Conservation (phyloP, 2,888 invertebrate genomes). For the Pegoplata infirma region DNA sequence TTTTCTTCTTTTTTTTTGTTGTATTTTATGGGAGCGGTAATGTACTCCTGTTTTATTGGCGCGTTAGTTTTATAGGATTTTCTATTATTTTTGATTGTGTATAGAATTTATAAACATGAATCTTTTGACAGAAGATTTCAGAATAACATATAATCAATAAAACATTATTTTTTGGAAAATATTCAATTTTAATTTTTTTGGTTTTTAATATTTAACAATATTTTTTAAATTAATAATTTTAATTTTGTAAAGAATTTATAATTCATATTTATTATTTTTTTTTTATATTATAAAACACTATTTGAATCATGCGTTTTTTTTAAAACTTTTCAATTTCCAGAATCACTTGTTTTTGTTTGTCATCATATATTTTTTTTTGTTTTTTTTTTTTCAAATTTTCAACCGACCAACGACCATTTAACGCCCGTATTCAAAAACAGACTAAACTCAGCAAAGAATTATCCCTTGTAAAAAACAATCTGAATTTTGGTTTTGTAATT, state of each 20-base stretch:
- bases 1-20: background rate
- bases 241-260: too few relatives aligned
- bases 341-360: constrained; percentile 40
- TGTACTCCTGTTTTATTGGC: constrained; percentile 37
- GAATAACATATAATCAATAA: constrained; percentile 15
- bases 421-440: constrained; percentile 78
- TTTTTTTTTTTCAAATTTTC: constrained; percentile 23
- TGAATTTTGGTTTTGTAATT: constrained; percentile 29
- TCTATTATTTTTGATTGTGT: background rate
- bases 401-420: constrained; percentile 74
- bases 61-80: constrained; percentile 29
- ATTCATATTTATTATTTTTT: background rate
- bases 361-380: constrained; percentile 26
- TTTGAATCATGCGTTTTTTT: constrained; percentile 36
- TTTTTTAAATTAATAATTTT: background rate
- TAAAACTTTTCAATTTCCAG: constrained; percentile 44
- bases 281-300: constrained; percentile 15
- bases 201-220: background rate
- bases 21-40: constrained; percentile 16
- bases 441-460: constrained; percentile 75
- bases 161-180: background rate
- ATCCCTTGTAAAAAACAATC: constrained; percentile 69
- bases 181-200: background rate
- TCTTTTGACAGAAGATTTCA: background rate
- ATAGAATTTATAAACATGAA: constrained; percentile 16